Percentiles rank a stretch among this genome's conserved stretches.
phyloP scores from a whole-genome alignment of 1,140 invertebrate genomes.

The Manduca sexta region DNA sequence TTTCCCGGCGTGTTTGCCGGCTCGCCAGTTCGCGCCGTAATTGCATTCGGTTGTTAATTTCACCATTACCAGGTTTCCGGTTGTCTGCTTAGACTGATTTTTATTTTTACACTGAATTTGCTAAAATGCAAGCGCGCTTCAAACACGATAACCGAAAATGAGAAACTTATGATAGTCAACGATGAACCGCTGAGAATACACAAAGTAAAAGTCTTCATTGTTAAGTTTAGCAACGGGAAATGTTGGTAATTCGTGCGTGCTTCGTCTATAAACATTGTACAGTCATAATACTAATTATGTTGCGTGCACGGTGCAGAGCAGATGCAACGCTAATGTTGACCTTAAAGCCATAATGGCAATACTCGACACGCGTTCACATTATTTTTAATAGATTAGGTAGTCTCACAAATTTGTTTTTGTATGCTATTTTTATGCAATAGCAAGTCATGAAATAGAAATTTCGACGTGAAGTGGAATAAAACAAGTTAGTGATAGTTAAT shows the following conservation, averaged over 20 bases:
- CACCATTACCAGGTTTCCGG: constrained; percentile 23
- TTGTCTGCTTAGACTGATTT: not conserved
- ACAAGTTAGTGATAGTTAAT: too few species aligned
- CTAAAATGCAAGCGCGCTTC: constrained; percentile 1
- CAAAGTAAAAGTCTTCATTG: not conserved
- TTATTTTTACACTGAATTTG: constrained; percentile 5
- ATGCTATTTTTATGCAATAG: too few species aligned
- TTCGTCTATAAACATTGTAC: constrained; percentile 1
- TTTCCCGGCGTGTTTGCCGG: constrained; percentile 22
- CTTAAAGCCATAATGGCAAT: too few species aligned
- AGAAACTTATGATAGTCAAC: not conserved
- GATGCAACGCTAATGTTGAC: not conserved
- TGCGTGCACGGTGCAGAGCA: not conserved
- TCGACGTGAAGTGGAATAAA: too few species aligned
- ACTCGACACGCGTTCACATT: too few species aligned
- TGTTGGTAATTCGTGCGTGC: constrained; percentile 1
- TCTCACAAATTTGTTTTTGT: too few species aligned
- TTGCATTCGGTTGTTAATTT: constrained; percentile 32
- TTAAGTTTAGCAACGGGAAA: not conserved
- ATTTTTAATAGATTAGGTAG: too few species aligned
- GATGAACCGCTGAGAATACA: not conserved
- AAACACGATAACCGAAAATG: not conserved
- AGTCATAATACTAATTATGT: too few species aligned
- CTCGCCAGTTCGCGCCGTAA: constrained; percentile 16
- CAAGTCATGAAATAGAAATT: too few species aligned